Evolutionary conservation across 2,797 vertebrate genomes (phyloP).

Genomic region (Euthynnus affinis): DNA sequence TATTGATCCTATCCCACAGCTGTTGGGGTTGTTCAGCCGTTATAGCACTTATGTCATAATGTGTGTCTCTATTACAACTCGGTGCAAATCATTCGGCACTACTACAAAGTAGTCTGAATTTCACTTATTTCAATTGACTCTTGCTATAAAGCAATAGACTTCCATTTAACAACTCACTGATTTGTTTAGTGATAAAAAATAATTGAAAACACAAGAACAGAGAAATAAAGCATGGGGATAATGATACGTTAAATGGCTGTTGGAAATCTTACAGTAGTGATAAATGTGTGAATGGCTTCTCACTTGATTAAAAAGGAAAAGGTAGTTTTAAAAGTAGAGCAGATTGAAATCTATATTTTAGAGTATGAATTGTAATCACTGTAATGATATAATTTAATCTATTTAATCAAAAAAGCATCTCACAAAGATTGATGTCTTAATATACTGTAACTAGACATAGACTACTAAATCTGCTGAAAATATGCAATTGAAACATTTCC

Average conservation of each 20-base stretch:
- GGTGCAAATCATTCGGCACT: conserved; percentile 25
- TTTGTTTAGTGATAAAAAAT: conserved; percentile 12
- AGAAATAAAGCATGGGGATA: not conserved
- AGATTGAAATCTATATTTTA: not conserved
- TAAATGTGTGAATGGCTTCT: not conserved
- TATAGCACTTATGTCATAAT: not conserved
- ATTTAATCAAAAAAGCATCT: not conserved
- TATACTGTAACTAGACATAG: not conserved
- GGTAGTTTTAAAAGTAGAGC: not conserved
- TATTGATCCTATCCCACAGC: conserved; percentile 40
- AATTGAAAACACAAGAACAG: conserved; percentile 7
- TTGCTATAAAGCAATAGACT: not conserved
- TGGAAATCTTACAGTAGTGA: not conserved
- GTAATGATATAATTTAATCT: no score
- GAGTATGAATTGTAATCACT: not conserved
- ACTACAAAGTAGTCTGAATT: not conserved
- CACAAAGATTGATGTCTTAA: no score
- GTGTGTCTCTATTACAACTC: not conserved
- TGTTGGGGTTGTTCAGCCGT: conserved; percentile 6
- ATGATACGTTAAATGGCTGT: conserved; percentile 19
- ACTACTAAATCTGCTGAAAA: not conserved
- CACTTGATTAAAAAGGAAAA: no score
- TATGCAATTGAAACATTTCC: not conserved
- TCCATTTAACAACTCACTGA: not conserved
- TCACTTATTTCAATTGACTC: conserved; percentile 4